These are phyloP conservation scores for Gastracanthus pulcherrimus DNA, from an alignment of 2,888 invertebrate species.

Conservation along the genomic window DNA sequence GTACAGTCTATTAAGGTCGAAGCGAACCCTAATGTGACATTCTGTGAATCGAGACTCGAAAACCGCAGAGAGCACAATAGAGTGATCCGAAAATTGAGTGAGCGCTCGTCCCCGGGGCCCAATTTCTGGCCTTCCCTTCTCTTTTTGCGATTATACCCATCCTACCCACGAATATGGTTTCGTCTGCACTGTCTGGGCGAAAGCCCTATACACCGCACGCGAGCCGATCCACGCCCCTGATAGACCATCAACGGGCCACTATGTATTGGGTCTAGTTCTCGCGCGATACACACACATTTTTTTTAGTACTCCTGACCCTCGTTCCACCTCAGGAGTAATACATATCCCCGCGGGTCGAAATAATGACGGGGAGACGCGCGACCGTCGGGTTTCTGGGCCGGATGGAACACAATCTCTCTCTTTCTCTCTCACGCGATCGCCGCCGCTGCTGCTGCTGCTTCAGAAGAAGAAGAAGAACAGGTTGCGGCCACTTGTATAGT, in stretches of 20 bases:
- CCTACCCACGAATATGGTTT: conserved; percentile 15
- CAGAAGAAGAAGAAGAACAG: conserved; percentile 39
- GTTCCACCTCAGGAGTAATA: not conserved
- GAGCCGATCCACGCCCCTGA: not conserved
- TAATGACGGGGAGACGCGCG: conserved; percentile 29
- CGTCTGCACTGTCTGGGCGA: not conserved
- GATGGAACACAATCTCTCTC: conserved; percentile 40
- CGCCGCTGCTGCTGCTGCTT: too few species aligned
- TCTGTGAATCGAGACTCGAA: conserved; percentile 16
- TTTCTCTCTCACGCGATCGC: too few species aligned
- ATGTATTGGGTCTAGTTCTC: not conserved
- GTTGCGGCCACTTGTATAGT: conserved; percentile 46
- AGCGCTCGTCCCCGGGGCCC: too few species aligned
- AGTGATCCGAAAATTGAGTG: conserved; percentile 14
- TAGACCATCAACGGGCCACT: too few species aligned
- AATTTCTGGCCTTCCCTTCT: not conserved
- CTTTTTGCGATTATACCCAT: too few species aligned
- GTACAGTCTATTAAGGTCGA: not conserved
- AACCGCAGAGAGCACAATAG: conserved; percentile 21
- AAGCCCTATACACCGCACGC: not conserved
- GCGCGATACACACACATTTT: not conserved
- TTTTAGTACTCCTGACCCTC: not conserved
- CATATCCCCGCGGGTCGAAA: not conserved
- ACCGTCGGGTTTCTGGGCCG: conserved; percentile 26
- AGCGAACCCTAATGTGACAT: conserved; percentile 18